phyloP scores from a whole-genome alignment of 1,140 invertebrate genomes.

The Drosophila sp. region DNA sequence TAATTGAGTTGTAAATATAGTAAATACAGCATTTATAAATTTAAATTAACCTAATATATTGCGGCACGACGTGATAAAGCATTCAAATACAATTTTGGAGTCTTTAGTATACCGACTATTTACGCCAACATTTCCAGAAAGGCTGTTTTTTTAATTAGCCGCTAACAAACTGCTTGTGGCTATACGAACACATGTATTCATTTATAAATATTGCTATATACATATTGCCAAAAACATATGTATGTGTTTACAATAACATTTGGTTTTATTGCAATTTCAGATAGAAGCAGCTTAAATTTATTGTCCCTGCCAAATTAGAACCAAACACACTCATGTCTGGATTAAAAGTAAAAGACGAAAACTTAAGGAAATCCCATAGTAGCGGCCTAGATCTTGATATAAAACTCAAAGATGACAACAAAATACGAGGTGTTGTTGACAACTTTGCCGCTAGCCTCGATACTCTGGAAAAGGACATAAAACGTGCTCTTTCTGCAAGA shows the following conservation, averaged over 20 bases:
- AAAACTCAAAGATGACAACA: constrained; percentile 1
- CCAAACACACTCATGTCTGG: not conserved
- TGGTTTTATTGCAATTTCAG: not conserved
- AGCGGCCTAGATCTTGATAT: not conserved
- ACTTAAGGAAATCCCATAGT: not conserved
- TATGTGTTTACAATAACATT: too few species aligned
- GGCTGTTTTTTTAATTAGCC: too few species aligned
- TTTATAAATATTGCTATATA: not conserved
- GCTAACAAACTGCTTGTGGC: not conserved
- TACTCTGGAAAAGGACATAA: constrained; percentile 42
- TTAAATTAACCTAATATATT: not conserved
- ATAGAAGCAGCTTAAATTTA: not conserved
- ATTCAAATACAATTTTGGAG: not conserved
- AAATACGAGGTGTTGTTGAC: constrained; percentile 26
- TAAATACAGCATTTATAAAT: not conserved
- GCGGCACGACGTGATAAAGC: not conserved
- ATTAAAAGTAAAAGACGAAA: constrained; percentile 14
- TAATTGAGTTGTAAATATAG: not conserved
- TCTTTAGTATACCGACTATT: not conserved
- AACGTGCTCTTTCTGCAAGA: constrained; percentile 18
- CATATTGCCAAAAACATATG: too few species aligned
- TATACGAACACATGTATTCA: not conserved
- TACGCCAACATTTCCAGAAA: not conserved
- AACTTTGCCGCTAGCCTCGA: constrained; percentile 40
- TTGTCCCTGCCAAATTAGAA: not conserved